Percentiles rank a stretch among this genome's conserved stretches.
These are phyloP conservation scores for Struthio camelus DNA, from an alignment of 2,113 vertebrate species.

Conservation along the genomic window DNA sequence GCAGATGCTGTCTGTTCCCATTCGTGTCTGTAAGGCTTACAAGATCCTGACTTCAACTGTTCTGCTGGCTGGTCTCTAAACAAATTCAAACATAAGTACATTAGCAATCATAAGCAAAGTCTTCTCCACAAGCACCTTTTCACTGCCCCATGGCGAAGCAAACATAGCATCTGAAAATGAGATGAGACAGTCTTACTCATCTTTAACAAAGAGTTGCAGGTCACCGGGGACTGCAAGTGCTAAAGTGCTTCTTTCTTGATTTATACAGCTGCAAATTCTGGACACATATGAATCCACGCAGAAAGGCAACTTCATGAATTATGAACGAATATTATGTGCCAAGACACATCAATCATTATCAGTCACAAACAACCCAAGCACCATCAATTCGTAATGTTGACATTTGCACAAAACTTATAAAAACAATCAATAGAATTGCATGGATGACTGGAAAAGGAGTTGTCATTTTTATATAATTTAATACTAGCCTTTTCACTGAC, in stretches of 20 bases:
- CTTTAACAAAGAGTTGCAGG: not conserved
- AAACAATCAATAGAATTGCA: not conserved
- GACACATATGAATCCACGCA: not conserved
- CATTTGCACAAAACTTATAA: conserved; percentile 34
- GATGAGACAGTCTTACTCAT: not conserved
- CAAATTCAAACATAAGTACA: not conserved
- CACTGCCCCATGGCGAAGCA: not conserved
- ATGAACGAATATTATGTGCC: conserved; percentile 21
- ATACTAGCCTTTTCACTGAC: not conserved
- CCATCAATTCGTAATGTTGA: not conserved
- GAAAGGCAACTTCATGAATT: conserved; percentile 60
- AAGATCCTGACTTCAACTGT: not conserved
- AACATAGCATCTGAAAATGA: not conserved
- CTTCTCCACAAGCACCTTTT: not conserved
- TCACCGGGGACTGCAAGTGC: not conserved
- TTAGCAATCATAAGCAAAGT: not conserved
- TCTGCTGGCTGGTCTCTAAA: not conserved
- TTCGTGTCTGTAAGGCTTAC: not conserved
- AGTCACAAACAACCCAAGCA: not conserved
- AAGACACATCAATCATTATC: conserved; percentile 61
- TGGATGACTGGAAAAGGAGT: conserved; percentile 12
- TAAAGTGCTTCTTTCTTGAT: not conserved
- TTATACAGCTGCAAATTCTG: conserved; percentile 19
- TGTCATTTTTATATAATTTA: not conserved
- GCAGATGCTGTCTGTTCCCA: not conserved